phyloP scores from a whole-genome alignment of 2,888 invertebrate species.

The Eupithecia subfuscata region DNA sequence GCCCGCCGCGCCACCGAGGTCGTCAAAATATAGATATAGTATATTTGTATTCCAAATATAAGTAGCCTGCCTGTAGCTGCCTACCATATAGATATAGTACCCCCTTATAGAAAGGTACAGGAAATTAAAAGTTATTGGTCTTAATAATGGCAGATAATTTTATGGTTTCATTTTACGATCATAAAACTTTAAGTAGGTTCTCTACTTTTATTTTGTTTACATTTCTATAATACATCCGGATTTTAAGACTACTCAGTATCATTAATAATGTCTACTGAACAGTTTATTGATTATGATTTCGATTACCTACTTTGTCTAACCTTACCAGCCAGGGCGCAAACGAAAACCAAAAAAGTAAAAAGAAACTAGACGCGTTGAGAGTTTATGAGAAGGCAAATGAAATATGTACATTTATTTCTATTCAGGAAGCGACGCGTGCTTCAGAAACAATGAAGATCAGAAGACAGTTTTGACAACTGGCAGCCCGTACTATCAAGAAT shows the following conservation, averaged over 20 bases:
- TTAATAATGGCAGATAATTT: not conserved
- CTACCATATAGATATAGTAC: too few species aligned
- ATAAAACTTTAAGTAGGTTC: not conserved
- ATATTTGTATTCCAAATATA: too few species aligned
- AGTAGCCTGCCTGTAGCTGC: too few species aligned
- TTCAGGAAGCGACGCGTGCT: slow-evolving; percentile 63
- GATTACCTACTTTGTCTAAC: too few species aligned
- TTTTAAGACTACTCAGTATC: not conserved
- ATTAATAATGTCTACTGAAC: not conserved
- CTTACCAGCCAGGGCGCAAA: not conserved
- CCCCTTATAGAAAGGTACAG: not conserved
- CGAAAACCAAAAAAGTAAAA: not conserved
- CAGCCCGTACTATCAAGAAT: slow-evolving; percentile 62
- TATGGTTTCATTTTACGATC: not conserved
- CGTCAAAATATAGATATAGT: too few species aligned
- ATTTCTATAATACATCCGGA: not conserved
- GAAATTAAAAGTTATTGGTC: not conserved
- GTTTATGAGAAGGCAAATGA: not conserved
- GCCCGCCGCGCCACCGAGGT: too few species aligned
- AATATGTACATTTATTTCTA: slow-evolving; percentile 26
- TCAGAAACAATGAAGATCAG: slow-evolving; percentile 50
- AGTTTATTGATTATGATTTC: not conserved
- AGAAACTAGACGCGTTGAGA: not conserved
- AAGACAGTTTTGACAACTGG: slow-evolving; percentile 55
- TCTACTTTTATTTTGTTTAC: not conserved